phyloP scores from a whole-genome alignment of 92 coral and sea anemone genomes.

The Umimayanthus chanpuru region DNA sequence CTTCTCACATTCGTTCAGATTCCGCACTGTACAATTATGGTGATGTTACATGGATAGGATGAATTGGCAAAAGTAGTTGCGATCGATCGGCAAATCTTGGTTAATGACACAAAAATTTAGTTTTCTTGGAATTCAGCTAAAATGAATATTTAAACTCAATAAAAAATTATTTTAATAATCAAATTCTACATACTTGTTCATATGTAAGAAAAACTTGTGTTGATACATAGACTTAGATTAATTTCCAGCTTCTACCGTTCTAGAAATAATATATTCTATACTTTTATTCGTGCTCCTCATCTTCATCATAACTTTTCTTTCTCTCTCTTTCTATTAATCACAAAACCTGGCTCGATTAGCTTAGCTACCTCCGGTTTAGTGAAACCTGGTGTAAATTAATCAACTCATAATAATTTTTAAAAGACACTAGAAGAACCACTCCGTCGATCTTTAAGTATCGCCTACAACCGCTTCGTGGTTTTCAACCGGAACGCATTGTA shows the following conservation, averaged over 20 bases:
- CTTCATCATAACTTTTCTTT: not conserved
- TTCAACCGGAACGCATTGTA: not conserved
- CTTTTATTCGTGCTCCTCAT: not conserved
- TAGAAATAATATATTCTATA: too few species aligned
- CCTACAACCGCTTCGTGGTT: not conserved
- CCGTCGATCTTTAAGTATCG: not conserved
- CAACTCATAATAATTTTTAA: too few species aligned
- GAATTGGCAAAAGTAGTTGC: not conserved
- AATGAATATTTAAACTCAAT: not conserved
- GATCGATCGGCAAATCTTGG: not conserved
- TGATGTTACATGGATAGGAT: not conserved
- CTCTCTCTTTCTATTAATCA: not conserved
- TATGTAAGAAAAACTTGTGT: not conserved
- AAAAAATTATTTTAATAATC: too few species aligned
- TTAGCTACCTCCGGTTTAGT: too few species aligned
- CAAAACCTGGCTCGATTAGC: not conserved
- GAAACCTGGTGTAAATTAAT: too few species aligned
- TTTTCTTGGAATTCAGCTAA: not conserved
- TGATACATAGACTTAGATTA: not conserved
- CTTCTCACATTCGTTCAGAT: not conserved
- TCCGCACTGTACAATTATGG: not conserved
- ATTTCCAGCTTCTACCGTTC: too few species aligned
- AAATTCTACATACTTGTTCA: not conserved
- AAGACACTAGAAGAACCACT: not conserved
- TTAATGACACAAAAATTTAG: not conserved